Evolutionary conservation across 1,140 invertebrate species (phyloP), one percentile per base, ranked within the genome.

Genomic region (Megalopta genalis): DNA sequence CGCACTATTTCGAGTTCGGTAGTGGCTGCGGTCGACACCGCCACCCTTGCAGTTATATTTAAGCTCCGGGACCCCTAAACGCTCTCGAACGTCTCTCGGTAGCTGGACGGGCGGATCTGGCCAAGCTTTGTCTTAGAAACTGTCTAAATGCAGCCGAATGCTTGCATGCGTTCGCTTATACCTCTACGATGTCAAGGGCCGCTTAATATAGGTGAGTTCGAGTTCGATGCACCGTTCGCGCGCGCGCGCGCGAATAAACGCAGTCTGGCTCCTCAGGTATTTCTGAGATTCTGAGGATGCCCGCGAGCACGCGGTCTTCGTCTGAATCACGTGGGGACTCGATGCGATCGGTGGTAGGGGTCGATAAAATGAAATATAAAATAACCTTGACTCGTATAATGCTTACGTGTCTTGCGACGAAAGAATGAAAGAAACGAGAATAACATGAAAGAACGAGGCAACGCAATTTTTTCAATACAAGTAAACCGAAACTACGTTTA

Each of bases 41-140:
- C 63, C 84, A 86, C 85, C 88, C 86, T 62, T 84, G 76, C 65
- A 67, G 88, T 86, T 90, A 88, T 88, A 90, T 89, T 88, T 90
- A 90, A 86, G 84, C 83, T 72, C 59, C 80, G 54, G 65, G 27
- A 39, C 67, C 67, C 67, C 66, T 75, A 84, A 78, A 77, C 64
- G 81, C 68, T 65, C 75, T 4, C 32, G 42, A 70, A 3, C 52
- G 64, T 68, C 64, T 77, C 66, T 32, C 32, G 60, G 77, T 69
- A 62, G 57, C 63, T 72, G 80, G 68, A 80, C 76, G 77, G 73
- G 62, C 77, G 18, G 49, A 1, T 2, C 49, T 52, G 49, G 69
- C 70, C 63, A 63, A 79, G 85, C 81, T 86, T 88, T 87, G 77
- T 88, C 83, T 82, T 83, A 46, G 64, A 18, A 75, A 76, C 62